Conservation (phyloP, 2,888 invertebrate genomes). For the Argyresthia albistria region DNA sequence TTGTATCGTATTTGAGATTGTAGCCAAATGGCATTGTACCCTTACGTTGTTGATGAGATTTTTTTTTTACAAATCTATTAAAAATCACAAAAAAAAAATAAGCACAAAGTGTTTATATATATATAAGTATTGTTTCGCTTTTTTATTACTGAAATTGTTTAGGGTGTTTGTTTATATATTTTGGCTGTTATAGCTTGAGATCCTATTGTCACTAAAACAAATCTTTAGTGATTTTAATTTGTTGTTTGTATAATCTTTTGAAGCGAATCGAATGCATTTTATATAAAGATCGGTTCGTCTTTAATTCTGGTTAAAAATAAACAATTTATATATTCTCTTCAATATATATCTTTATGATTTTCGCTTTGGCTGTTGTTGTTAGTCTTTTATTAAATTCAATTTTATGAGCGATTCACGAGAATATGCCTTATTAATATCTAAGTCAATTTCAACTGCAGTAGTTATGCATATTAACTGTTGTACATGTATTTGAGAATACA, state of each 20-base stretch:
- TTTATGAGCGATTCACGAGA: conserved; percentile 69
- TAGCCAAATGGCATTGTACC: background rate
- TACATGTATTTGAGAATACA: conserved; percentile 24
- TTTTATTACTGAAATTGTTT: conserved; percentile 36
- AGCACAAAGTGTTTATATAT: conserved; percentile 47
- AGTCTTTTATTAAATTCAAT: conserved; percentile 54
- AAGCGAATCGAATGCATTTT: no score
- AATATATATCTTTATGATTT: conserved; percentile 48
- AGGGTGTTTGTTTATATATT: conserved; percentile 59
- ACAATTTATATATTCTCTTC: conserved; percentile 16
- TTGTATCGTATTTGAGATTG: no score
- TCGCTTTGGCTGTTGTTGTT: conserved; percentile 68
- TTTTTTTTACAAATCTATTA: conserved; percentile 38
- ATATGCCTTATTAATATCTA: conserved; percentile 68
- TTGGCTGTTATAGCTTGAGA: conserved; percentile 42
- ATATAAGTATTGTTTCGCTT: conserved; percentile 45
- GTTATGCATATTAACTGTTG: conserved; percentile 38
- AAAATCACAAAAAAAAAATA: conserved; percentile 64
- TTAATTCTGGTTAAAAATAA: background rate
- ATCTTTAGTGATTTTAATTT: background rate
- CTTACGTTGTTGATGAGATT: conserved; percentile 29
- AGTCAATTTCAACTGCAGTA: conserved; percentile 55
- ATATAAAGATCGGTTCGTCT: background rate
- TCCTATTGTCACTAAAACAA: conserved; percentile 25
- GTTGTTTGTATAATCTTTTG: background rate